Evolutionary conservation across 1,140 invertebrate genomes (phyloP), one percentile per base, ranked within the genome.

Genomic region (Apis florea): DNA sequence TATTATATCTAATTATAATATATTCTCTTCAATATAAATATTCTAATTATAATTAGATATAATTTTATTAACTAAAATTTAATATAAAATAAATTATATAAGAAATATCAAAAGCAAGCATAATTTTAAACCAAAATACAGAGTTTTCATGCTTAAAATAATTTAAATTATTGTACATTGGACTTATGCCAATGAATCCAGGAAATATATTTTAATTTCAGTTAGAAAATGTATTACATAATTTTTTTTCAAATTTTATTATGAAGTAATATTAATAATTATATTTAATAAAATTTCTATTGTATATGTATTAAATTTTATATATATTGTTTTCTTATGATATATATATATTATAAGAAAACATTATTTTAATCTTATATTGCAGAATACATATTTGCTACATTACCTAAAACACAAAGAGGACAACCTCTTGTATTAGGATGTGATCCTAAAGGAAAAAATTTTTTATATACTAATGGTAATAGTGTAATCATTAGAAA

Each of bases 401-500:
- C 98, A 61, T 94, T 99, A 87, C 99, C 99, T 67, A 96, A 97
- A 89, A 99, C 99, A 31, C 96, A 97, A 90, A 95, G 99, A 89
- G 99, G 99, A 40, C 96, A 97, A 88, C 98, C 98, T 40, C 95
- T 99, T 84, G 98, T 99, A 61, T 92, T 99, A 72, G 98, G 98
- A 74, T 96, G 96, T 40, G 98, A 99, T 95, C 98, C 98, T 15
- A 99, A 99, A 93, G 98, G 98, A 64, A 98, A 99, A 90, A 99
- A 98, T 91, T 98, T 99, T 92, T 95, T 99, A 31, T 99, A 99
- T 92, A 97, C 98, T 58, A 99, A 99, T 95, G 98, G 98, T 85
- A 99, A 99, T 92, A 99, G 97, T 91, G 98, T 99, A 63, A 99
- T 99, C 89, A 99, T 99, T 89, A 95, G 99, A 81, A 97, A 99